phyloP scores from a whole-genome alignment of 2,888 invertebrate species.

The Pherbina coryleti region DNA sequence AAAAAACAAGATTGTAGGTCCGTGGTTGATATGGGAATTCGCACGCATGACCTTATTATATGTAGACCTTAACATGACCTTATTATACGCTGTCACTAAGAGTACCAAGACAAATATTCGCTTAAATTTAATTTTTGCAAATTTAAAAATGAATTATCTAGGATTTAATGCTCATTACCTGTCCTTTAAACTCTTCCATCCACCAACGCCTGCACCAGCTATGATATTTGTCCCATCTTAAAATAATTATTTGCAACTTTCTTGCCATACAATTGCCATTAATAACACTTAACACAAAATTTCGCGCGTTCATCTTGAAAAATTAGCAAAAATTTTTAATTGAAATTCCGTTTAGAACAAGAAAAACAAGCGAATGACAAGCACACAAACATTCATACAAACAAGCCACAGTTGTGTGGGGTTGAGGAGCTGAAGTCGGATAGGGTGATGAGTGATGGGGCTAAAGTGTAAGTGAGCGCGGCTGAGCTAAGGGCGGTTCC shows the following conservation, averaged over 20 bases:
- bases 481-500: neutral
- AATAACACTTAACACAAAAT: slow-evolving; percentile 14
- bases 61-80: too few relatives aligned
- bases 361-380: neutral
- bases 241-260: neutral
- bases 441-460: neutral
- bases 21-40: too few relatives aligned
- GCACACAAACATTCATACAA: slow-evolving; percentile 12
- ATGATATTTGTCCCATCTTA: too few relatives aligned
- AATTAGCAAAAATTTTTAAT: slow-evolving; percentile 29
- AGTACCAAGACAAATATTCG: too few relatives aligned
- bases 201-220: too few relatives aligned
- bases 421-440: neutral
- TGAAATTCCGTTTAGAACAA: slow-evolving; percentile 18
- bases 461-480: neutral
- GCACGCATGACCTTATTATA: too few relatives aligned
- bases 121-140: too few relatives aligned
- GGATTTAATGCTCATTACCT: too few relatives aligned
- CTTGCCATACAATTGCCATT: slow-evolving; percentile 11
- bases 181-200: too few relatives aligned
- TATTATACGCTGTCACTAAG: too few relatives aligned
- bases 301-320: slow-evolving; percentile 15
- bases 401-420: neutral
- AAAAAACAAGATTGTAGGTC: too few relatives aligned
- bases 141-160: too few relatives aligned